A percentile compares a stretch with the other conserved stretches of the same genome.
Evolutionary conservation across 2,888 invertebrate genomes (phyloP).

Genomic region (Thereva nobilitata): DNA sequence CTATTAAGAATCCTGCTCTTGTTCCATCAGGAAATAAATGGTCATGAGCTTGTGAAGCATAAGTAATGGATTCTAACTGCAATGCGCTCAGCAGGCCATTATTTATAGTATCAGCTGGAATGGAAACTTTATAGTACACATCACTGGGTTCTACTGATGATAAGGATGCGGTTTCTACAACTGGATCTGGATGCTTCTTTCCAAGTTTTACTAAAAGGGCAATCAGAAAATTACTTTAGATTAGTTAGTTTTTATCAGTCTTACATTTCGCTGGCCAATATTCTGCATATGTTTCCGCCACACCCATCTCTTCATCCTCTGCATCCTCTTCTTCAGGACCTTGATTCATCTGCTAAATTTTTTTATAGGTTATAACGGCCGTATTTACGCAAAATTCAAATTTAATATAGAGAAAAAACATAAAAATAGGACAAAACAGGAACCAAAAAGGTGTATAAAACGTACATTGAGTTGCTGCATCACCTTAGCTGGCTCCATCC

Average conservation of each 20-base stretch:
- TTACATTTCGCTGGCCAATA: slow-evolving; percentile 96
- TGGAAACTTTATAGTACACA: slow-evolving; percentile 82
- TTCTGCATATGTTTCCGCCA: slow-evolving; percentile 97
- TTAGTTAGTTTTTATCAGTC: slow-evolving; percentile 45
- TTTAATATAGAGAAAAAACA: slow-evolving; percentile 10
- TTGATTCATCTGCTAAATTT: slow-evolving; percentile 39
- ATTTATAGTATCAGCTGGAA: slow-evolving; percentile 84
- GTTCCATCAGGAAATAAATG: slow-evolving; percentile 85
- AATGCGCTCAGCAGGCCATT: slow-evolving; percentile 89
- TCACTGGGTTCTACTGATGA: slow-evolving; percentile 95
- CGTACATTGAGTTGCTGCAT: slow-evolving; percentile 45
- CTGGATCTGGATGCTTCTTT: slow-evolving; percentile 95
- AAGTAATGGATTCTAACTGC: slow-evolving; percentile 96
- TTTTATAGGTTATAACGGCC: slow-evolving; percentile 3
- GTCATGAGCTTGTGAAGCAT: slow-evolving; percentile 96
- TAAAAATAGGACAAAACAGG: slow-evolving; percentile 6
- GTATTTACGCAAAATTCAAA: neutral
- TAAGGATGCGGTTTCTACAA: slow-evolving; percentile 97
- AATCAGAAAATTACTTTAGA: neutral
- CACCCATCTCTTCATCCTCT: slow-evolving; percentile 95
- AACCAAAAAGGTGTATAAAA: slow-evolving; percentile 3
- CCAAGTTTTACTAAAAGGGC: slow-evolving; percentile 79
- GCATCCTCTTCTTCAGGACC: slow-evolving; percentile 73
- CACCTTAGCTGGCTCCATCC: slow-evolving; percentile 63
- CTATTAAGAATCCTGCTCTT: slow-evolving; percentile 93